Evolutionary conservation across 2,797 vertebrate species (phyloP).

Genomic region (Phalloptychus januarius): DNA sequence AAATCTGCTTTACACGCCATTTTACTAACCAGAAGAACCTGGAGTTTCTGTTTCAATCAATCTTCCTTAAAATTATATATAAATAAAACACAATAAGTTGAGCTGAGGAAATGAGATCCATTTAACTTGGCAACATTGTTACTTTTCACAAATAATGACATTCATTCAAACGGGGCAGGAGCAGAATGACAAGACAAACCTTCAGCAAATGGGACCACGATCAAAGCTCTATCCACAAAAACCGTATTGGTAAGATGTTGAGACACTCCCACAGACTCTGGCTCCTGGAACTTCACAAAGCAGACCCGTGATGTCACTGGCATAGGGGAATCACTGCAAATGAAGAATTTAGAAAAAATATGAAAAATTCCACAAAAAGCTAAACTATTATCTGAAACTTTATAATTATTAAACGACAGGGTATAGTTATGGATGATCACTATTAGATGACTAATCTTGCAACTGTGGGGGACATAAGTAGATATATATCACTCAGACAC

Average conservation of each 20-base stretch:
- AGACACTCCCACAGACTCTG: conserved; percentile 95
- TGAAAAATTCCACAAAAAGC: too few relatives aligned
- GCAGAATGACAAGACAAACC: conserved; percentile 86
- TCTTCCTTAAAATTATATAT: conserved; percentile 25
- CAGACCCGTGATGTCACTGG: conserved; percentile 97
- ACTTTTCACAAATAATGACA: conserved; percentile 42
- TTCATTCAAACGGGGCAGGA: conserved; percentile 42
- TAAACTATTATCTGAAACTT: neutral
- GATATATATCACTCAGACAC: neutral
- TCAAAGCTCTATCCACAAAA: conserved; percentile 98
- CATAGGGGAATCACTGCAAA: conserved; percentile 92
- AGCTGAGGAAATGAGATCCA: conserved; percentile 16
- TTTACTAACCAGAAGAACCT: conserved; percentile 24
- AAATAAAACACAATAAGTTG: conserved; percentile 23
- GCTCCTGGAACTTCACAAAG: conserved; percentile 98
- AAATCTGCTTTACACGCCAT: conserved; percentile 35
- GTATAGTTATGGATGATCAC: neutral
- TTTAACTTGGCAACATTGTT: conserved; percentile 25
- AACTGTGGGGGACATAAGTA: neutral
- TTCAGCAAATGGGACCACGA: conserved; percentile 98
- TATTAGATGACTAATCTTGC: neutral
- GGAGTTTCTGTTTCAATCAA: conserved; percentile 33
- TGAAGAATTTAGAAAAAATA: neutral
- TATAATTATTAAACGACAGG: neutral
- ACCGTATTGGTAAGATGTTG: conserved; percentile 99